phyloP scores from a whole-genome alignment of 1,140 invertebrate species.

The Lucilia sericata region DNA sequence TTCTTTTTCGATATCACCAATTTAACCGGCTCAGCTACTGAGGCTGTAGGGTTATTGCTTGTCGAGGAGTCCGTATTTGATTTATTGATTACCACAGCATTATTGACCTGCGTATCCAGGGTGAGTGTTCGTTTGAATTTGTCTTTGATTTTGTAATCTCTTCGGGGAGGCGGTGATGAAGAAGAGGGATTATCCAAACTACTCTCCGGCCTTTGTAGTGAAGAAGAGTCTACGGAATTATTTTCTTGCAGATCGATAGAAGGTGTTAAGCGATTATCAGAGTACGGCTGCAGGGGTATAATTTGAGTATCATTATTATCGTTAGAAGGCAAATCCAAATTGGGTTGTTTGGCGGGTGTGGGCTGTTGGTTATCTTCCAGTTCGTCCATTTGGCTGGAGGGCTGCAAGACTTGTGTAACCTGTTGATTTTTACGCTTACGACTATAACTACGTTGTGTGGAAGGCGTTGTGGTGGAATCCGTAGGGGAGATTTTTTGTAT shows the following conservation, averaged over 20 bases:
- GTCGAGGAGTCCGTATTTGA: constrained; percentile 8
- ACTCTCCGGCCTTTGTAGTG: constrained; percentile 39
- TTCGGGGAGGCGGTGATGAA: constrained; percentile 59
- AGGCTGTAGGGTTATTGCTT: constrained; percentile 17
- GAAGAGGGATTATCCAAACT: constrained; percentile 47
- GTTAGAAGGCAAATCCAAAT: constrained; percentile 50
- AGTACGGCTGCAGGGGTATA: constrained; percentile 53
- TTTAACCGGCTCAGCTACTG: constrained; percentile 69
- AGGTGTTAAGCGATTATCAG: constrained; percentile 52
- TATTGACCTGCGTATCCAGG: constrained; percentile 57
- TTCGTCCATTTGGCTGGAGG: constrained; percentile 42
- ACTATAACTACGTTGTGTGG: constrained; percentile 55
- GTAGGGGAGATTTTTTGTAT: not conserved
- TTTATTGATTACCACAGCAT: constrained; percentile 48
- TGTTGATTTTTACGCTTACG: constrained; percentile 66
- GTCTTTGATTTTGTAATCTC: constrained; percentile 65
- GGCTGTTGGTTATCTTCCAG: constrained; percentile 48
- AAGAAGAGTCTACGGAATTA: constrained; percentile 45
- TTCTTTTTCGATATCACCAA: constrained; percentile 81
- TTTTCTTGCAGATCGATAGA: constrained; percentile 46
- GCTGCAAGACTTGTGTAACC: constrained; percentile 57
- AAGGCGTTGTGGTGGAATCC: constrained; percentile 11
- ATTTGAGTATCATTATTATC: constrained; percentile 54
- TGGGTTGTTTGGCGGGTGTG: constrained; percentile 57
- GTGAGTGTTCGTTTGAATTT: constrained; percentile 65